Evolutionary conservation across 2,113 vertebrate species (phyloP).

Genomic region (Ageneiosus marmoratus): DNA sequence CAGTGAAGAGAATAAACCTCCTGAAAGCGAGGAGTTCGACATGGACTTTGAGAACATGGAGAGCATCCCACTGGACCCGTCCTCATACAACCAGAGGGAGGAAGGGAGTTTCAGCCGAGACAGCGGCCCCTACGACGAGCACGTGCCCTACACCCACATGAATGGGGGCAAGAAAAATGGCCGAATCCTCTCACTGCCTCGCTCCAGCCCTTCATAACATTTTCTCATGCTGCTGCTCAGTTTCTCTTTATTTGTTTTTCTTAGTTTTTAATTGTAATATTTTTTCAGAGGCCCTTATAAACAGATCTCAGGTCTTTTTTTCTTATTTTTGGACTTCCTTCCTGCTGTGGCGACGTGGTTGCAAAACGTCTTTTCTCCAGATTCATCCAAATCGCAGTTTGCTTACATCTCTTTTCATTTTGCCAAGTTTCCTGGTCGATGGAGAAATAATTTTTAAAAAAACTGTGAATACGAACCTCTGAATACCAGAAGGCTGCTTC

Average conservation of each 20-base stretch:
- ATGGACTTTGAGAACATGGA: conserved; percentile 98
- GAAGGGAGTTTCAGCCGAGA: conserved; percentile 79
- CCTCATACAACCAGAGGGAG: conserved; percentile 85
- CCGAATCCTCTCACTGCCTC: conserved; percentile 86
- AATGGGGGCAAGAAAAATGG: conserved; percentile 97
- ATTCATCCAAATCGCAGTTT: conserved; percentile 59
- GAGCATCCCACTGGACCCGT: conserved; percentile 92
- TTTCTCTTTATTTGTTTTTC: conserved; percentile 55
- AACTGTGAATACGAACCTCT: conserved; percentile 80
- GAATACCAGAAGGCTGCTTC: conserved; percentile 57
- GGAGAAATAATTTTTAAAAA: conserved; percentile 63
- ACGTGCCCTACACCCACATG: conserved; percentile 95
- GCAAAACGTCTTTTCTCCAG: conserved; percentile 59
- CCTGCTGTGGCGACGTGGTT: conserved; percentile 72
- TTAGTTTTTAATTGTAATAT: conserved; percentile 47
- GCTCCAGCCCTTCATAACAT: conserved; percentile 92
- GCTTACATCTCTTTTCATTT: conserved; percentile 58
- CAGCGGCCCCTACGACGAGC: conserved; percentile 88
- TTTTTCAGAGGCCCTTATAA: conserved; percentile 69
- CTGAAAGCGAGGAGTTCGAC: conserved; percentile 90
- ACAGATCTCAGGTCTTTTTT: conserved; percentile 89
- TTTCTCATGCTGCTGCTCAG: conserved; percentile 57
- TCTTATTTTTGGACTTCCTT: conserved; percentile 52
- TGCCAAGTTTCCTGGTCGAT: conserved; percentile 74
- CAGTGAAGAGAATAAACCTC: conserved; percentile 95